Conservation (phyloP, 2,113 vertebrate genomes). For the Neoarius graeffei region DNA sequence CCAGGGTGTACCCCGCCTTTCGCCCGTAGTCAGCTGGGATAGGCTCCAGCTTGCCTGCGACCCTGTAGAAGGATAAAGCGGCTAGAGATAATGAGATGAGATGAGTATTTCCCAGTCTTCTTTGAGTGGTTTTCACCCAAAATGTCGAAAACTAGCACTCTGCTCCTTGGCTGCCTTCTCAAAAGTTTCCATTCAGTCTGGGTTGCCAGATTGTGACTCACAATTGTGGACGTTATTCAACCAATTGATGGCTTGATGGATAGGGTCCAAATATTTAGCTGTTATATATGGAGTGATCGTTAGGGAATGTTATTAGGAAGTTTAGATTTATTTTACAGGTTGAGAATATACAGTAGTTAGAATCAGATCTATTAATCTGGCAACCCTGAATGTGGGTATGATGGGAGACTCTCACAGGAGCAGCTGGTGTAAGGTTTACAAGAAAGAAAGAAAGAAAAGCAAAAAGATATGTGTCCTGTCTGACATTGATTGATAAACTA, state of each 20-base stretch:
- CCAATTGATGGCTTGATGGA: no score
- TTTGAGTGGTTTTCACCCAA: not conserved
- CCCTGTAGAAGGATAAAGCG: no score
- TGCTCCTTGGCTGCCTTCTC: not conserved
- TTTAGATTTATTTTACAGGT: not conserved
- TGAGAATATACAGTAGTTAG: no score
- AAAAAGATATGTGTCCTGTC: no score
- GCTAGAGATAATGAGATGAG: no score
- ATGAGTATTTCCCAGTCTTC: not conserved
- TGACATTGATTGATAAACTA: not conserved
- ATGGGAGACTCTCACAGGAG: not conserved
- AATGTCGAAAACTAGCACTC: not conserved
- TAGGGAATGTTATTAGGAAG: not conserved
- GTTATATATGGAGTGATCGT: no score
- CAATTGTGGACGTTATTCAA: not conserved
- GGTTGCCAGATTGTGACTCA: slow-evolving; percentile 14
- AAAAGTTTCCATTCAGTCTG: slow-evolving; percentile 27
- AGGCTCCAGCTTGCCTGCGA: no score
- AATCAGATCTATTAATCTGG: not conserved
- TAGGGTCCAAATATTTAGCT: no score
- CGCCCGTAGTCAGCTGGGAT: no score
- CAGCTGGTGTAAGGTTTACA: not conserved
- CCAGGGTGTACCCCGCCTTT: no score
- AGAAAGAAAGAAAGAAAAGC: not conserved
- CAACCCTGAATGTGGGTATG: not conserved